A percentile compares a stretch with the other conserved stretches of the same genome.
phyloP scores from a whole-genome alignment of 2,888 invertebrate genomes.

The Hirtodrosophila duncani region DNA sequence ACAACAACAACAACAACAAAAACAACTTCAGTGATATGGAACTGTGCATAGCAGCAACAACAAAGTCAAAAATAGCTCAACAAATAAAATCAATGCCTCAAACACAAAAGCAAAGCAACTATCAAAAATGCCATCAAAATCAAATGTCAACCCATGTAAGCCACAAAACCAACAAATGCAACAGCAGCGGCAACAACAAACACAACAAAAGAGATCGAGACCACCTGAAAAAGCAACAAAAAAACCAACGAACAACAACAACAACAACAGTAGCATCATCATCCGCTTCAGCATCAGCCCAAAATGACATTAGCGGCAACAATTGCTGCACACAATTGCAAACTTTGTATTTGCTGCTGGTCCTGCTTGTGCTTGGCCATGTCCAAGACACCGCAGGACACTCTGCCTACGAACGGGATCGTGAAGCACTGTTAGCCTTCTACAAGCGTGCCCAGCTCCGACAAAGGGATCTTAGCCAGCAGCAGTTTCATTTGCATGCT shows the following conservation, averaged over 20 bases:
- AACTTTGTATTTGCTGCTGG: slow-evolving; percentile 37
- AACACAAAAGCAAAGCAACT: slow-evolving; percentile 59
- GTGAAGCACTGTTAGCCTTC: slow-evolving; percentile 63
- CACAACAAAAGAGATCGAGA: slow-evolving; percentile 57
- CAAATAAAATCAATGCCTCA: not conserved
- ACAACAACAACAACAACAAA: slow-evolving; percentile 10
- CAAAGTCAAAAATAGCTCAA: slow-evolving; percentile 21
- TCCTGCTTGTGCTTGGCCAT: slow-evolving; percentile 37
- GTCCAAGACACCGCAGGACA: slow-evolving; percentile 23
- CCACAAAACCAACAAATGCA: slow-evolving; percentile 21
- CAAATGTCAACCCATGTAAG: slow-evolving; percentile 50
- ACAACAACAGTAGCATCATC: slow-evolving; percentile 24
- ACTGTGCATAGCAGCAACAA: slow-evolving; percentile 60
- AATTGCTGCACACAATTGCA: slow-evolving; percentile 31
- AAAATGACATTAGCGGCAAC: slow-evolving; percentile 10
- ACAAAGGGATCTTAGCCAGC: slow-evolving; percentile 34
- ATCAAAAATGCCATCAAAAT: slow-evolving; percentile 72
- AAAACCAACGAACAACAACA: slow-evolving; percentile 61
- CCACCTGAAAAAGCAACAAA: slow-evolving; percentile 59
- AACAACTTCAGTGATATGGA: slow-evolving; percentile 59
- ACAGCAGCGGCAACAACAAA: slow-evolving; percentile 36
- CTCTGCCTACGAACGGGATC: slow-evolving; percentile 34
- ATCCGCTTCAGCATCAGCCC: too few relatives aligned
- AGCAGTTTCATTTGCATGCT: slow-evolving; percentile 45
- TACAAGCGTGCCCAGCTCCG: slow-evolving; percentile 67